Percentiles rank a stretch among this genome's conserved stretches.
phyloP scores from a whole-genome alignment of 2,113 vertebrate genomes.

The Rynchops niger region DNA sequence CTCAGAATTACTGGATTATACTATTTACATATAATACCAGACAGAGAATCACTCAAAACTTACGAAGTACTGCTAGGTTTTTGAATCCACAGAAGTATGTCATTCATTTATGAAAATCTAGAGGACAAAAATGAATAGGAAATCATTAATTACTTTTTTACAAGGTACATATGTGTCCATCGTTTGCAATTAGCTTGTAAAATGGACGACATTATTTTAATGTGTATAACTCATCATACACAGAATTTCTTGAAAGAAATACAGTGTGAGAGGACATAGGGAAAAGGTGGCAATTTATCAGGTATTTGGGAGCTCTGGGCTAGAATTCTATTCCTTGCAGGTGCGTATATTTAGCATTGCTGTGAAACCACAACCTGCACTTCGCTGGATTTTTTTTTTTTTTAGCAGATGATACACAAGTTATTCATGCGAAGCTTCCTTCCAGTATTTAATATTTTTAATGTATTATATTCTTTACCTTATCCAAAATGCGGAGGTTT shows the following conservation, averaged over 20 bases:
- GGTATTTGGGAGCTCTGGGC: not conserved
- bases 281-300: not conserved
- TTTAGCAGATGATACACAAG: not conserved
- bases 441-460: not conserved
- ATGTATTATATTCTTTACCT: not conserved
- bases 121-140: not conserved
- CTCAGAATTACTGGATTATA: not conserved
- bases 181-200: not conserved
- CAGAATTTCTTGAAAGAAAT: not conserved
- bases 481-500: not conserved
- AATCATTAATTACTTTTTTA: not conserved
- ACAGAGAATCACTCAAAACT: not conserved
- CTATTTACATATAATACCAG: not conserved
- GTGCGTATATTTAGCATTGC: not conserved
- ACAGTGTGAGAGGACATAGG: not conserved
- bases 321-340: not conserved
- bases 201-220: not conserved
- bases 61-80: not conserved
- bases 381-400: not conserved
- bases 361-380: not conserved
- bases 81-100: not conserved
- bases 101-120: not conserved
- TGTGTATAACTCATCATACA: not conserved
- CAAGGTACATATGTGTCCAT: not conserved
- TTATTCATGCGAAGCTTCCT: not conserved